A percentile compares a stretch with the other conserved stretches of the same genome.
Conservation (phyloP, 2,797 vertebrate species). For the Clarias pachynema region DNA sequence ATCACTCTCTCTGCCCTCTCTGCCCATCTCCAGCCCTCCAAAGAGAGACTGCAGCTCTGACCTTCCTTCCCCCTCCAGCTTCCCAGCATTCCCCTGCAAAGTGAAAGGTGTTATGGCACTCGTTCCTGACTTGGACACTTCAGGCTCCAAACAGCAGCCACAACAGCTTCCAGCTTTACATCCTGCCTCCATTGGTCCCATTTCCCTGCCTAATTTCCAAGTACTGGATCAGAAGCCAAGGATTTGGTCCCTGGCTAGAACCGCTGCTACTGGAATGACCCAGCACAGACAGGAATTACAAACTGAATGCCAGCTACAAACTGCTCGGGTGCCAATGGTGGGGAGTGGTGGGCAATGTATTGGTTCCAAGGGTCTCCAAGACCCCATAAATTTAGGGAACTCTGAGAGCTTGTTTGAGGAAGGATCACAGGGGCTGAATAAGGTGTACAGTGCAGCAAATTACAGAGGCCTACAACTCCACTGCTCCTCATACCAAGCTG, state of each 20-base stretch:
- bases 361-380: conserved; percentile 68
- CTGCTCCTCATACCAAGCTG: conserved; percentile 78
- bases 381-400: conserved; percentile 62
- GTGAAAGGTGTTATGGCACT: conserved; percentile 69
- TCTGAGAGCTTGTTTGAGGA: conserved; percentile 75
- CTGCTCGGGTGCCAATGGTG: conserved; percentile 60
- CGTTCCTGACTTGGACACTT: conserved; percentile 73
- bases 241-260: conserved; percentile 94
- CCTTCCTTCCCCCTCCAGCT: conserved; percentile 72
- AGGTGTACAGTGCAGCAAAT: conserved; percentile 77
- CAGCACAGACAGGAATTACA: conserved; percentile 68
- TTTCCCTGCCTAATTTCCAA: conserved; percentile 77
- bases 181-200: conserved; percentile 52
- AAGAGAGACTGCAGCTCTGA: conserved; percentile 76
- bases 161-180: conserved; percentile 38
- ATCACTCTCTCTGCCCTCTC: conserved; percentile 34
- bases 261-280: conserved; percentile 76
- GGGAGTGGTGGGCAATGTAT: conserved; percentile 67
- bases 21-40: conserved; percentile 63
- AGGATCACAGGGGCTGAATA: conserved; percentile 70
- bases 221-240: conserved; percentile 80
- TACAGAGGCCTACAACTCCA: conserved; percentile 84
- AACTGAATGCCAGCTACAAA: conserved; percentile 78
- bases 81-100: conserved; percentile 76
- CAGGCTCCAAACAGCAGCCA: conserved; percentile 64